phyloP scores from a whole-genome alignment of 2,113 vertebrate species.

The Setophaga petechia region DNA sequence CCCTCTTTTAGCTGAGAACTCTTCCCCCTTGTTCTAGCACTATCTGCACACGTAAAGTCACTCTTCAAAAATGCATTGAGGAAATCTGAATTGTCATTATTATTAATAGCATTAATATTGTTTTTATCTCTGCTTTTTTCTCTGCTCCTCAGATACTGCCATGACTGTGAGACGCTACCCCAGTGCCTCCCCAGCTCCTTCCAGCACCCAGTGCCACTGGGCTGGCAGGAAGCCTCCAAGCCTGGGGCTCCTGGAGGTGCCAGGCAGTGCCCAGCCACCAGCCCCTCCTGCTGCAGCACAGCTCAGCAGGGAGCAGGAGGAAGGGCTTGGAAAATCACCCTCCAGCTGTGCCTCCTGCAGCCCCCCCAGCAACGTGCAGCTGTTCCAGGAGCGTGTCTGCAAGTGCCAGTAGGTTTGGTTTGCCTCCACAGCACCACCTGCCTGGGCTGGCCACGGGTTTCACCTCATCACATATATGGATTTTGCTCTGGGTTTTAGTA shows the following conservation, averaged over 20 bases:
- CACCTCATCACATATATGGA: neutral
- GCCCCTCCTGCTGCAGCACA: conserved; percentile 3
- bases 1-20: neutral
- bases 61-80: neutral
- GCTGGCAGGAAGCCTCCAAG: neutral
- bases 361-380: conserved; percentile 58
- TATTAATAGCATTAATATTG: neutral
- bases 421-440: neutral
- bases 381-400: conserved; percentile 75
- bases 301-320: neutral
- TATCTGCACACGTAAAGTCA: rapidly evolving
- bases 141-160: conserved; percentile 73
- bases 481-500: neutral
- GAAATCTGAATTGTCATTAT: neutral
- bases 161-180: conserved; percentile 94
- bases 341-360: neutral
- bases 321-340: neutral
- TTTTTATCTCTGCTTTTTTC: neutral
- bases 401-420: conserved; percentile 79
- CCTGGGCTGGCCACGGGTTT: neutral
- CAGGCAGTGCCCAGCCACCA: neutral
- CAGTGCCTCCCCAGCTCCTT: conserved; percentile 54
- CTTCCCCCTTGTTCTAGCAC: neutral
- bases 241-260: neutral
- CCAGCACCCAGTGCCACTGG: conserved; percentile 33